phyloP scores from a whole-genome alignment of 2,888 invertebrate genomes.

The Dendrolimus pini region DNA sequence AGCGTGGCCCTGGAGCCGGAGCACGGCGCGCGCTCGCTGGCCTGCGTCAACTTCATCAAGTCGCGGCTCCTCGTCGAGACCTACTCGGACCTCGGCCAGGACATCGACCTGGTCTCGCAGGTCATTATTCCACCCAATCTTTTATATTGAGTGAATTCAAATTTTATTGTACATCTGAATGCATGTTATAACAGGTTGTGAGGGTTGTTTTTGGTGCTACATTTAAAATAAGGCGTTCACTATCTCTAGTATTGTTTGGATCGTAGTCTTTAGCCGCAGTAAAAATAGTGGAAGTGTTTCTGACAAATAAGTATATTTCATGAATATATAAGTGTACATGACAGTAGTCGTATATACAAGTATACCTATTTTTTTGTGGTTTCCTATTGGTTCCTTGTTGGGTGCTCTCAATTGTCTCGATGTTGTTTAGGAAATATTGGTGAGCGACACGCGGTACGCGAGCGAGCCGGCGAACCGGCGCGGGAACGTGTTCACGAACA shows the following conservation, averaged over 20 bases:
- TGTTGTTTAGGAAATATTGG: slow-evolving; percentile 79
- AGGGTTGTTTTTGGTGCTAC: too few species aligned
- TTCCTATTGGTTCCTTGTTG: neutral
- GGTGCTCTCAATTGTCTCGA: neutral
- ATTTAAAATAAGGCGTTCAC: too few species aligned
- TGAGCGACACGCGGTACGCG: slow-evolving; percentile 85
- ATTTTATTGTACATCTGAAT: too few species aligned
- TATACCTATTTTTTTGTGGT: neutral
- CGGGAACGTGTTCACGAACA: slow-evolving; percentile 92
- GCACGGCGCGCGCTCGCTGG: slow-evolving; percentile 78
- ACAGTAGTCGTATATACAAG: too few species aligned
- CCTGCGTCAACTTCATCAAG: slow-evolving; percentile 94
- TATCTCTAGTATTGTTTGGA: too few species aligned
- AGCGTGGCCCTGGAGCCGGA: slow-evolving; percentile 82
- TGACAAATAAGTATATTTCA: too few species aligned
- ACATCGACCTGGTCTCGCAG: slow-evolving; percentile 94
- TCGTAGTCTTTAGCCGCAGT: too few species aligned
- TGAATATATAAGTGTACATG: too few species aligned
- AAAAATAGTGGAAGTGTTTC: too few species aligned
- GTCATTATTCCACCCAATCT: too few species aligned
- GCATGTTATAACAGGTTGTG: too few species aligned
- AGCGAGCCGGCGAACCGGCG: slow-evolving; percentile 81
- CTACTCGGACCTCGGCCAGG: slow-evolving; percentile 92
- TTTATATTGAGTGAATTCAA: neutral
- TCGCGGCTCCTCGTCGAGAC: slow-evolving; percentile 91